These are phyloP conservation scores for Microcebus griseorufus DNA, from an alignment of 2,113 vertebrate species.

Conservation along the genomic window DNA sequence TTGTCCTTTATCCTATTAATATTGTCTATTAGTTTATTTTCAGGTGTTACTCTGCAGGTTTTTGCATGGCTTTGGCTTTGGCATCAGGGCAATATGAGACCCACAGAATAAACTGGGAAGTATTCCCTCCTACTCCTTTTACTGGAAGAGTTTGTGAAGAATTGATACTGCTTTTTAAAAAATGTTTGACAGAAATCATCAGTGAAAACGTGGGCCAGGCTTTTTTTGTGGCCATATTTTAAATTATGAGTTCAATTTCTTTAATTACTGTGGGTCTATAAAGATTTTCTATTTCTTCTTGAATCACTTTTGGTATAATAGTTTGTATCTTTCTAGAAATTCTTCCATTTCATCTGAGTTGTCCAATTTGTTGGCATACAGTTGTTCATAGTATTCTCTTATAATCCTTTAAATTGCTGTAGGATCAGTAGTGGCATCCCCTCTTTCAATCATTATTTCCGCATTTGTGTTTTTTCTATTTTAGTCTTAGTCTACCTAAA, in stretches of 20 bases:
- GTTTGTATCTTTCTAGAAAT: background rate
- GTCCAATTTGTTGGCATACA: background rate
- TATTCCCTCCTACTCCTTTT: background rate
- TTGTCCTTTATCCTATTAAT: background rate
- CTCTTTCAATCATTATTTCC: background rate
- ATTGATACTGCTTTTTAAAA: background rate
- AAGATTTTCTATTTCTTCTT: background rate
- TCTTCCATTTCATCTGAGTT: background rate
- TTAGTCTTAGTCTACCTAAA: background rate
- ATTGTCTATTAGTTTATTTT: background rate
- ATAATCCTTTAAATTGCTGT: background rate
- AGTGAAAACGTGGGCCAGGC: background rate
- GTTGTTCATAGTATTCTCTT: background rate
- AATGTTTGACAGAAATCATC: background rate
- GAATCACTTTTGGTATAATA: background rate
- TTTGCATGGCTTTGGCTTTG: background rate
- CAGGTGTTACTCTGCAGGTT: background rate
- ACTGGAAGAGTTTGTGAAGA: background rate
- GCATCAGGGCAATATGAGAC: background rate
- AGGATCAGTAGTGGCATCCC: background rate
- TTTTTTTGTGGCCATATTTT: background rate
- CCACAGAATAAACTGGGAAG: background rate
- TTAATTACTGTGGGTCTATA: background rate
- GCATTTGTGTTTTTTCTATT: background rate
- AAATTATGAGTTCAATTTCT: background rate